A percentile compares a stretch with the other conserved stretches of the same genome.
phyloP scores from a whole-genome alignment of 2,113 vertebrate genomes.

The Bubo bubo region DNA sequence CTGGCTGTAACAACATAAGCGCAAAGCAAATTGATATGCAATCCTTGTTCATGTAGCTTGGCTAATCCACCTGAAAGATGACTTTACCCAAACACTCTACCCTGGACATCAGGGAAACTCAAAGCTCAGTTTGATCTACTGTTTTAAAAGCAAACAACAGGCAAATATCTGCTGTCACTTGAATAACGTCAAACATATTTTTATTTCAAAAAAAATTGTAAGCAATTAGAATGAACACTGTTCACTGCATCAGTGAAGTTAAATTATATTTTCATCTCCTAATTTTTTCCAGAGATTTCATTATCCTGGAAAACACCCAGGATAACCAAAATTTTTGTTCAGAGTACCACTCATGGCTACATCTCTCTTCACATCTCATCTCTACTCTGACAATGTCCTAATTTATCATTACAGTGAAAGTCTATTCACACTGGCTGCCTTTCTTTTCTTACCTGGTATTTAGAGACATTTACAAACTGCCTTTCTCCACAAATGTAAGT shows the following conservation, averaged over 20 bases:
- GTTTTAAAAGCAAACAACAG: neutral
- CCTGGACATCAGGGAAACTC: neutral
- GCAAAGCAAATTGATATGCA: fast-evolving
- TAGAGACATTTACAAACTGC: neutral
- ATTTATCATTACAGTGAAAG: neutral
- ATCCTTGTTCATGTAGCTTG: neutral
- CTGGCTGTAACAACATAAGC: neutral
- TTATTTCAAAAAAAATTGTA: neutral
- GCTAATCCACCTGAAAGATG: neutral
- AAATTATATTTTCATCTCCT: neutral
- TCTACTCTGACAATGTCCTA: neutral
- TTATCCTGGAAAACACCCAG: neutral
- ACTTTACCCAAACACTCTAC: neutral
- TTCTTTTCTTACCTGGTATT: neutral
- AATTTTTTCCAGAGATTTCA: neutral
- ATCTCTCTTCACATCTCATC: neutral
- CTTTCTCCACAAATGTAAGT: neutral
- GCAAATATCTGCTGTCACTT: neutral
- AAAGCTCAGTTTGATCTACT: neutral
- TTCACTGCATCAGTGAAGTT: neutral
- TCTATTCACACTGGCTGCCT: neutral
- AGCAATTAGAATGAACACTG: neutral
- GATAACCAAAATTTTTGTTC: neutral
- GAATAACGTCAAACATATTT: neutral
- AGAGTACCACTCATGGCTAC: neutral